Conservation (phyloP, 2,888 invertebrate genomes). For the Cryptus armator region DNA sequence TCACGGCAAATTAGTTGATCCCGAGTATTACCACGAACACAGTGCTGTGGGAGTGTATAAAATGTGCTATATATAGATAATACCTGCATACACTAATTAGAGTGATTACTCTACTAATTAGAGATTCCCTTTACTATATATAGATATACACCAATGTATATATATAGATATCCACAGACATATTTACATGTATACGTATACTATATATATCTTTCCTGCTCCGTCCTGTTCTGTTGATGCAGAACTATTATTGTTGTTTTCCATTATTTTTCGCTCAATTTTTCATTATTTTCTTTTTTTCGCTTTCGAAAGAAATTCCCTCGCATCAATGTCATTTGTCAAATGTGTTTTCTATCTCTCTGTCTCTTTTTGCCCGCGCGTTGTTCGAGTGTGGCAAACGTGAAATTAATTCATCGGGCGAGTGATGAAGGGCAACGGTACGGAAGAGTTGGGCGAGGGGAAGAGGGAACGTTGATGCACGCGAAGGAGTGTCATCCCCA, state of each 20-base stretch:
- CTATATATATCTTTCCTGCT: not conserved
- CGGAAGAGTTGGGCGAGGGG: constrained; percentile 13
- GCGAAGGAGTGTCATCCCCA: constrained; percentile 42
- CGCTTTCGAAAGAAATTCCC: not conserved
- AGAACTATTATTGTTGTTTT: constrained; percentile 25
- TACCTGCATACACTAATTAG: not conserved
- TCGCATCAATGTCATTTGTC: constrained; percentile 44
- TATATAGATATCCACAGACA: not conserved
- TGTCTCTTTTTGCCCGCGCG: not conserved
- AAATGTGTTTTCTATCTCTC: constrained; percentile 15
- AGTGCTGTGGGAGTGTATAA: not conserved
- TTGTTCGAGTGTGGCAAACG: constrained; percentile 14
- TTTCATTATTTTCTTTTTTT: constrained; percentile 3
- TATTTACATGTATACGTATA: not conserved
- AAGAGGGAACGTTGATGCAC: constrained; percentile 29
- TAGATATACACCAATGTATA: not conserved
- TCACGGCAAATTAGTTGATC: constrained; percentile 35
- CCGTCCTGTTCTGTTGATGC: constrained; percentile 6
- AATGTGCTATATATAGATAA: not conserved
- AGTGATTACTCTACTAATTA: constrained; percentile 37
- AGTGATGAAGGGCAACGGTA: constrained; percentile 25
- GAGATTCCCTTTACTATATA: constrained; percentile 1
- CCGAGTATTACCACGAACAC: not conserved
- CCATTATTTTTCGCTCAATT: constrained; percentile 24
- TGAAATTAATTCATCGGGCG: constrained; percentile 53